Conservation (phyloP, 1,140 invertebrate species). For the Trachymyrmex septentrionalis region DNA sequence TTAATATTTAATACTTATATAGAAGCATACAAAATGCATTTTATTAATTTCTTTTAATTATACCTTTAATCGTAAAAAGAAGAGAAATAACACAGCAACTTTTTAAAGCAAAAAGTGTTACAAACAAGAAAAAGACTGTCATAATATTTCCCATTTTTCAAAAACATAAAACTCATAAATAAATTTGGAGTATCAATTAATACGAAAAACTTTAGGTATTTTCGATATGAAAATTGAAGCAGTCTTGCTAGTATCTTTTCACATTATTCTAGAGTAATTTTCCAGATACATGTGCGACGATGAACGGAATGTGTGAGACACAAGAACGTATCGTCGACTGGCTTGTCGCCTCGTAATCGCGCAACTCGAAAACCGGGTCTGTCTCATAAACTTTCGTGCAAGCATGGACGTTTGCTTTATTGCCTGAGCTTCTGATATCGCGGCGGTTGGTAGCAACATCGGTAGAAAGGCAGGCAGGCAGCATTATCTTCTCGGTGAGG, state of each 20-base stretch:
- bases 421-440: slow-evolving; percentile 82
- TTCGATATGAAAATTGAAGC: not conserved
- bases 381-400: slow-evolving; percentile 71
- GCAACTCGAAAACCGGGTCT: slow-evolving; percentile 72
- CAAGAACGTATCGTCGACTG: slow-evolving; percentile 55
- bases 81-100: not conserved
- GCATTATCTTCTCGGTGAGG: slow-evolving; percentile 83
- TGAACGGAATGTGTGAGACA: slow-evolving; percentile 18
- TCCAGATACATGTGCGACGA: slow-evolving; percentile 21
- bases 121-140: not conserved
- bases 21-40: not conserved
- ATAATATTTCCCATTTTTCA: not conserved
- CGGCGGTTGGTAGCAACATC: slow-evolving; percentile 81
- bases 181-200: not conserved
- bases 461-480: slow-evolving; percentile 82
- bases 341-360: slow-evolving; percentile 77
- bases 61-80: not conserved
- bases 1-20: not conserved
- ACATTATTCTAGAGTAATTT: slow-evolving; percentile 25
- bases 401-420: slow-evolving; percentile 83
- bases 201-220: not conserved
- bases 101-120: not conserved
- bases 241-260: not conserved
- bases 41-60: slow-evolving; percentile 14
- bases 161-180: not conserved